phyloP scores from a whole-genome alignment of 2,797 vertebrate genomes.

The Spea hammondii region DNA sequence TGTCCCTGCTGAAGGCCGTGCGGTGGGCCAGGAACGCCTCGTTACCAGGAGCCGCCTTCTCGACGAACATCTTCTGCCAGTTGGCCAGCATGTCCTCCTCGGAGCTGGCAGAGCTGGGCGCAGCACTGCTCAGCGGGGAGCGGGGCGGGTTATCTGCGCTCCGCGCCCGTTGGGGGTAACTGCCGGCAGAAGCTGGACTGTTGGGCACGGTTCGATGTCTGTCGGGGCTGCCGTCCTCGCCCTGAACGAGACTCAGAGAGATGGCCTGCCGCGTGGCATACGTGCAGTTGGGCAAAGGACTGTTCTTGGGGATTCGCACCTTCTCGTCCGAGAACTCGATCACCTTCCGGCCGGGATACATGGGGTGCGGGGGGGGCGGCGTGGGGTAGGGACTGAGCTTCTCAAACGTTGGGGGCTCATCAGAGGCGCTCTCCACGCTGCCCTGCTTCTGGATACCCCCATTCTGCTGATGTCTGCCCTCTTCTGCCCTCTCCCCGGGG shows the following conservation, averaged over 20 bases:
- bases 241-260: constrained; percentile 90
- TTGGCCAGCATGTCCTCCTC: constrained; percentile 91
- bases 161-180: constrained; percentile 54
- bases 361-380: constrained; percentile 80
- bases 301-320: constrained; percentile 93
- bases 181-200: constrained; percentile 75
- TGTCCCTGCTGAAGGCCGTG: constrained; percentile 82
- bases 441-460: constrained; percentile 75
- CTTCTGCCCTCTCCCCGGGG: background rate
- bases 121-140: constrained; percentile 83
- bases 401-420: constrained; percentile 81
- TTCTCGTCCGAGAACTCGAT: constrained; percentile 97
- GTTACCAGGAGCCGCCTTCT: constrained; percentile 77
- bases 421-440: constrained; percentile 68
- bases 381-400: constrained; percentile 91
- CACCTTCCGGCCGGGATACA: constrained; percentile 90
- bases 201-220: constrained; percentile 68
- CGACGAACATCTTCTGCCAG: constrained; percentile 95
- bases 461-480: constrained; percentile 66
- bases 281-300: constrained; percentile 93
- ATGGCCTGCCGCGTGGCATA: constrained; percentile 96
- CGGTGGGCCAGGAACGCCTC: constrained; percentile 74
- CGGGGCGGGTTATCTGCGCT: constrained; percentile 51
- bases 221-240: constrained; percentile 71
- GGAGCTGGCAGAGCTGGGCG: constrained; percentile 85